These are phyloP conservation scores for Lytechinus pictus DNA, from an alignment of 35 echinoderm and acorn worm species.

Conservation along the genomic window DNA sequence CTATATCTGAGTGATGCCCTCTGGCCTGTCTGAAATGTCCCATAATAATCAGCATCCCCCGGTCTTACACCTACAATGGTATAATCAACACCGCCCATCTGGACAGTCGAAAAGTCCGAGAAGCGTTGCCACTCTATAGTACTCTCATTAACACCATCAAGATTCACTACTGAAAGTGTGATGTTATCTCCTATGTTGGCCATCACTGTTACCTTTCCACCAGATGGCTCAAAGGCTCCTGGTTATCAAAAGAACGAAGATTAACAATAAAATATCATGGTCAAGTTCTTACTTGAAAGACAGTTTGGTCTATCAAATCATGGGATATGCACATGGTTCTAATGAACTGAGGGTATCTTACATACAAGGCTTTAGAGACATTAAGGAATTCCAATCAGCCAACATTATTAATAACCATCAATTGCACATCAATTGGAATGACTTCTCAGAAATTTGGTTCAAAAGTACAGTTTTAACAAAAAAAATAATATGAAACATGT, in stretches of 20 bases:
- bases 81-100: background rate
- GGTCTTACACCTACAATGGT: background rate
- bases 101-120: background rate
- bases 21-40: background rate
- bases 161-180: background rate
- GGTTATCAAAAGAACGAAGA: background rate
- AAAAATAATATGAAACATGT: too few species aligned
- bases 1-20: background rate
- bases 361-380: too few species aligned
- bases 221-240: background rate
- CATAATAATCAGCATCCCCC: background rate
- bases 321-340: too few species aligned
- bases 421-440: too few species aligned
- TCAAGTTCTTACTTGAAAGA: too few species aligned
- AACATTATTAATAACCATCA: too few species aligned
- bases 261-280: too few species aligned
- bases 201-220: conserved; percentile 6
- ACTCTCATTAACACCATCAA: background rate
- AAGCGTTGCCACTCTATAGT: background rate
- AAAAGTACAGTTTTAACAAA: too few species aligned
- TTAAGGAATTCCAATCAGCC: too few species aligned
- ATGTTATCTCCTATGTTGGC: background rate
- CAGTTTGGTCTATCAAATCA: too few species aligned
- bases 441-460: too few species aligned
- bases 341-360: too few species aligned